Conservation (phyloP, 37 sponge, comb jelly and placozoan genomes). For the Chondrosia reniformis region DNA sequence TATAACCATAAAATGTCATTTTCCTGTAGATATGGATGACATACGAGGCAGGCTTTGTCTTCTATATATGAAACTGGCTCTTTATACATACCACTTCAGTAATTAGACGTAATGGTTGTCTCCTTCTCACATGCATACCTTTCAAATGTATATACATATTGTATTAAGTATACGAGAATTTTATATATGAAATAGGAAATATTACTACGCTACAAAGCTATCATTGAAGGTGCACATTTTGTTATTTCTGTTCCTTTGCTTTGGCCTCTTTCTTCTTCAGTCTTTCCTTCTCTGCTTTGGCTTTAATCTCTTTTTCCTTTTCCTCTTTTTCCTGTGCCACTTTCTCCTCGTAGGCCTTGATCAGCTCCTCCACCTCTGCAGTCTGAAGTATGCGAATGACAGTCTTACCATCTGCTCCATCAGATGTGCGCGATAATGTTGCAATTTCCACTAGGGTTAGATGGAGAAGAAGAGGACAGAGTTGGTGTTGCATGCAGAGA, state of each 20-base stretch:
- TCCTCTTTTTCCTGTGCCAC: constrained; percentile 39
- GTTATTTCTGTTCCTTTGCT: not conserved
- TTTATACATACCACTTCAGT: too few relatives aligned
- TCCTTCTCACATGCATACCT: too few relatives aligned
- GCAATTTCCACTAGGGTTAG: constrained; percentile 63
- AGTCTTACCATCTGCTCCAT: constrained; percentile 53
- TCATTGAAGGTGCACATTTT: too few relatives aligned
- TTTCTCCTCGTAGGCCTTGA: constrained; percentile 53
- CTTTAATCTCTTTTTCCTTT: constrained; percentile 20
- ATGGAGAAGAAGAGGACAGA: too few relatives aligned
- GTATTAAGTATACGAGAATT: too few relatives aligned
- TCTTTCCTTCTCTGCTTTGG: constrained; percentile 11
- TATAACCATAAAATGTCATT: too few relatives aligned
- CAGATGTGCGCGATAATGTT: constrained; percentile 70
- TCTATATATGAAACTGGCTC: too few relatives aligned
- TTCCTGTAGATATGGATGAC: too few relatives aligned
- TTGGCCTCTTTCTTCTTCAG: constrained; percentile 4
- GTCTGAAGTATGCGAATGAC: constrained; percentile 68
- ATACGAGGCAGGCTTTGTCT: too few relatives aligned
- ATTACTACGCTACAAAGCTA: not conserved
- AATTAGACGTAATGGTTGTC: too few relatives aligned
- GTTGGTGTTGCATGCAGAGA: too few relatives aligned
- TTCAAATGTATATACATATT: too few relatives aligned
- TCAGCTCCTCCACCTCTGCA: constrained; percentile 58
- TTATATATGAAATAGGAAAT: not conserved